These are phyloP conservation scores for Drosophila prosaltans DNA, from an alignment of 1,140 invertebrate genomes.

Conservation along the genomic window DNA sequence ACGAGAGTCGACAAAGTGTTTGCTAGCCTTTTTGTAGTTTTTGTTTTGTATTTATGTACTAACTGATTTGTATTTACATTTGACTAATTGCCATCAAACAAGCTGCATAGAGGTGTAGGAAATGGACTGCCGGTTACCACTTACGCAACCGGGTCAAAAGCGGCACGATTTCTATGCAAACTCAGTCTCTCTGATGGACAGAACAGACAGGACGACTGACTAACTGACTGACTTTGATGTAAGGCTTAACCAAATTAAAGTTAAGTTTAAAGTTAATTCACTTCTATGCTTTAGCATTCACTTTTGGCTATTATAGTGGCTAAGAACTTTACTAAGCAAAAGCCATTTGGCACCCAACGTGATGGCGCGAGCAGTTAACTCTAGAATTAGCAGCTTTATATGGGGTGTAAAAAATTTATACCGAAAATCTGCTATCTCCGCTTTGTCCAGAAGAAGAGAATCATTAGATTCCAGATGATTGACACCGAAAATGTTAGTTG, in stretches of 20 bases:
- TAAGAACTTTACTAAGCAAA: background rate
- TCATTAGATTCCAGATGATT: too few species aligned
- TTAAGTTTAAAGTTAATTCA: background rate
- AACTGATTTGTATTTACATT: conserved; percentile 37
- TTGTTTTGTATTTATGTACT: conserved; percentile 16
- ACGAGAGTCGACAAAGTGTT: conserved; percentile 33
- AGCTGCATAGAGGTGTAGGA: conserved; percentile 52
- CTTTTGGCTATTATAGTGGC: background rate
- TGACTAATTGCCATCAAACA: conserved; percentile 62
- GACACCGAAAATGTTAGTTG: too few species aligned
- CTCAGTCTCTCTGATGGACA: conserved; percentile 7
- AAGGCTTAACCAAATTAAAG: conserved; percentile 53
- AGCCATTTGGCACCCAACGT: too few species aligned
- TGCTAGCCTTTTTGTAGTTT: conserved; percentile 28
- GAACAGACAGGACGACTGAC: background rate
- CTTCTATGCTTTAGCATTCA: background rate
- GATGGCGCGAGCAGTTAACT: too few species aligned
- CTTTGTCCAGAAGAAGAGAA: too few species aligned
- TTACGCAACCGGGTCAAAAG: conserved; percentile 71
- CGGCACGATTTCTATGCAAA: conserved; percentile 53
- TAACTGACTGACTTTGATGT: conserved; percentile 53
- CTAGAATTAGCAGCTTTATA: too few species aligned
- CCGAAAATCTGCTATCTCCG: too few species aligned
- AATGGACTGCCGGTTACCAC: conserved; percentile 54
- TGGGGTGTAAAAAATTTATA: too few species aligned